These are phyloP conservation scores for Thera obeliscata DNA, from an alignment of 2,888 invertebrate species.

Conservation along the genomic window DNA sequence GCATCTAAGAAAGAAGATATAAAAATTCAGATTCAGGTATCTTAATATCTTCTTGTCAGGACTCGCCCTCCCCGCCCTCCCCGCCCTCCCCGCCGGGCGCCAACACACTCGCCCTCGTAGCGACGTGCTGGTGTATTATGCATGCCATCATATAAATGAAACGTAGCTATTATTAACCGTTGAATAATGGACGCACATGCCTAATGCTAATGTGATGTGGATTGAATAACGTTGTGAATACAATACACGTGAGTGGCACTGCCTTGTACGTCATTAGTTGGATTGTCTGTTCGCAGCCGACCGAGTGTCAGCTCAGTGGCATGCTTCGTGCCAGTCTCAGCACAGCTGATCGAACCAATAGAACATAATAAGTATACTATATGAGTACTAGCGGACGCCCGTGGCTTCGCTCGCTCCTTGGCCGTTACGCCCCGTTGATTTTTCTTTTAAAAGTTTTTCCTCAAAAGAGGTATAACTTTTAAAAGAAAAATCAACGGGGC, in stretches of 20 bases:
- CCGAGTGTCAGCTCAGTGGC: neutral
- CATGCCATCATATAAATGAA: constrained; percentile 26
- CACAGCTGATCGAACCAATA: too few relatives aligned
- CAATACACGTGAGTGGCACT: constrained; percentile 3
- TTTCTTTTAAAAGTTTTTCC: too few relatives aligned
- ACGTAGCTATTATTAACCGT: constrained; percentile 27
- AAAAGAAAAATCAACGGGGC: too few relatives aligned
- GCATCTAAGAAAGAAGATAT: too few relatives aligned
- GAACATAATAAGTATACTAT: too few relatives aligned
- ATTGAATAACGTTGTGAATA: constrained; percentile 13
- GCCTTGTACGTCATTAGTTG: neutral
- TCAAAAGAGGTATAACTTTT: too few relatives aligned
- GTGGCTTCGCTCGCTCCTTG: too few relatives aligned
- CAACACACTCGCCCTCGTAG: neutral
- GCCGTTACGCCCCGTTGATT: too few relatives aligned
- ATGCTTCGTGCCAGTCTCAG: too few relatives aligned
- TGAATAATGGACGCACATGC: constrained; percentile 27
- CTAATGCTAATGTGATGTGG: constrained; percentile 17
- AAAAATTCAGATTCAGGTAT: too few relatives aligned
- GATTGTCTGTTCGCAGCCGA: neutral
- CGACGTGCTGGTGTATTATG: constrained; percentile 23
- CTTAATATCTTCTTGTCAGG: too few relatives aligned
- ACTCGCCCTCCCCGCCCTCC: neutral
- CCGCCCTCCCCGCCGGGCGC: neutral
- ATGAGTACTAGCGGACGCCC: too few relatives aligned